A percentile compares a stretch with the other conserved stretches of the same genome.
Conservation (phyloP, 2,888 invertebrate species). For the Eupithecia exiguata region DNA sequence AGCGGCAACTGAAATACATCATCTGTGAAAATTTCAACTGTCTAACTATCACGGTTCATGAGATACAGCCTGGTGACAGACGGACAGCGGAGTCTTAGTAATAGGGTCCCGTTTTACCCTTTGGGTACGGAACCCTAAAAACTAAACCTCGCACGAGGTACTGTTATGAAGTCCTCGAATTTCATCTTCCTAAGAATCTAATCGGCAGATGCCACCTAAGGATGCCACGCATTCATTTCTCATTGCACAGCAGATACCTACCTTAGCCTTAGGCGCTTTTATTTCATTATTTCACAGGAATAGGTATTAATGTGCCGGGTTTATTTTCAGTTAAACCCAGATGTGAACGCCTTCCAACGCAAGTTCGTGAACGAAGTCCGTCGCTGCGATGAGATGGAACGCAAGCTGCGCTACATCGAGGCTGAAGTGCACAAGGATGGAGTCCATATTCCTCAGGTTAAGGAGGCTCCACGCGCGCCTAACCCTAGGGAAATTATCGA, state of each 20-base stretch:
- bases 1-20: no score
- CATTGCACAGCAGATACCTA: not conserved
- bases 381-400: conserved; percentile 95
- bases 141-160: not conserved
- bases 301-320: not conserved
- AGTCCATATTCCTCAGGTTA: conserved; percentile 90
- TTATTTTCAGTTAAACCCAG: conserved; percentile 88
- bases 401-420: conserved; percentile 93
- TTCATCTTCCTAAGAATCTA: not conserved
- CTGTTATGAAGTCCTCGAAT: not conserved
- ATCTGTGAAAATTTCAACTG: no score
- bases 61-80: no score
- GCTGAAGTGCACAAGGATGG: conserved; percentile 93
- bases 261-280: not conserved
- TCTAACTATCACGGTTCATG: no score
- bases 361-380: conserved; percentile 96
- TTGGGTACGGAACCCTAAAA: no score
- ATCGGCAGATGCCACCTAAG: not conserved
- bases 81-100: no score
- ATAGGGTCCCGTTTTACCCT: no score
- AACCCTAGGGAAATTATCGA: conserved; percentile 94
- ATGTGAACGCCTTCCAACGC: conserved; percentile 94
- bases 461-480: conserved; percentile 90
- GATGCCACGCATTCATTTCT: not conserved
- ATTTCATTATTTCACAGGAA: not conserved